A percentile compares a stretch with the other conserved stretches of the same genome.
Conservation (phyloP, 1,140 invertebrate species). For the Leptoteleia sp. region DNA sequence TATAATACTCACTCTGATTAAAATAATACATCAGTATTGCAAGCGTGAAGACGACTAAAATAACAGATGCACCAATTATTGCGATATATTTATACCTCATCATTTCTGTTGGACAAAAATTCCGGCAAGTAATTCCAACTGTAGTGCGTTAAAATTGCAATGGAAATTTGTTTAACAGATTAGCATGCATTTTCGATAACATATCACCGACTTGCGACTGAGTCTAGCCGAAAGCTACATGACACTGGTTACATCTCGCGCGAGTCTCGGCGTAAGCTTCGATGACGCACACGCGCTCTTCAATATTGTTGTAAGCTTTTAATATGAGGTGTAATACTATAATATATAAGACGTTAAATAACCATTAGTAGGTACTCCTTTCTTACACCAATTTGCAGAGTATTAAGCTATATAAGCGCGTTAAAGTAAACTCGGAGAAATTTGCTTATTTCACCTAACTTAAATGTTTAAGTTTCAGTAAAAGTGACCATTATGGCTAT, state of each 20-base stretch:
- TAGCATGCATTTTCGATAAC: slow-evolving; percentile 13
- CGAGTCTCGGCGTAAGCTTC: slow-evolving; percentile 58
- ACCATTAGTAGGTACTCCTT: too few species aligned
- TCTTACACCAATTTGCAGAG: too few species aligned
- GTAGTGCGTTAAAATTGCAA: not conserved
- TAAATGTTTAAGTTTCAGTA: too few species aligned
- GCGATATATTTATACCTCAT: slow-evolving; percentile 72
- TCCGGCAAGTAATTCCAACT: slow-evolving; percentile 8
- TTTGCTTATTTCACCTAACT: too few species aligned
- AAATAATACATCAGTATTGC: slow-evolving; percentile 76
- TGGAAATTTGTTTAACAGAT: slow-evolving; percentile 6
- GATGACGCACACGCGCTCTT: slow-evolving; percentile 75
- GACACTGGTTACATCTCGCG: slow-evolving; percentile 70
- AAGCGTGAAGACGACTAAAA: slow-evolving; percentile 64
- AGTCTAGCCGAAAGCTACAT: slow-evolving; percentile 67
- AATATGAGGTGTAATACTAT: slow-evolving; percentile 42
- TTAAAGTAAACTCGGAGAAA: too few species aligned
- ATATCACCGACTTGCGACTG: slow-evolving; percentile 49
- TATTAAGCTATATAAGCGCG: too few species aligned
- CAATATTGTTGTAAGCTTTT: slow-evolving; percentile 53
- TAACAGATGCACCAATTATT: slow-evolving; percentile 69
- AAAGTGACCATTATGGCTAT: too few species aligned
- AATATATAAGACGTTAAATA: slow-evolving; percentile 33
- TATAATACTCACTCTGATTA: slow-evolving; percentile 73
- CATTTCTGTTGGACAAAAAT: too few species aligned